Conservation (phyloP, 2,797 vertebrate species). For the Aldrovandia affinis region DNA sequence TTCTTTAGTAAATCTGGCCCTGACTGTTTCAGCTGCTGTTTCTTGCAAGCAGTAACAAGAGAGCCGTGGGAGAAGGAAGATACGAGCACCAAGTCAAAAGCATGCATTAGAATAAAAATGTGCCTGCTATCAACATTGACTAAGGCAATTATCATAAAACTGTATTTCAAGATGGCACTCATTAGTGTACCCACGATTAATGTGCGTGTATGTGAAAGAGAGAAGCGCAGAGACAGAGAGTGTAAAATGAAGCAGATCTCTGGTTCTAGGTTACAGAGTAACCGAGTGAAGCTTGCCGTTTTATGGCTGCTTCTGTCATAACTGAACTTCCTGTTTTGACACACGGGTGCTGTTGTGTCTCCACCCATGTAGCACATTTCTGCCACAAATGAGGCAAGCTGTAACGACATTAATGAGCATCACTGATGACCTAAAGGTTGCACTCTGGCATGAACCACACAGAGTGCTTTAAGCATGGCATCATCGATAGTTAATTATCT, state of each 20-base stretch:
- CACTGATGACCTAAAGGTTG: conserved; percentile 5
- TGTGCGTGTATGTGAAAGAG: not conserved
- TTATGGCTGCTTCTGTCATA: not conserved
- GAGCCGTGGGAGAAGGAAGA: too few relatives aligned
- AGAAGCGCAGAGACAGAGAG: not conserved
- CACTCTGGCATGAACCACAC: conserved; percentile 1
- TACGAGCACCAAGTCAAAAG: too few relatives aligned
- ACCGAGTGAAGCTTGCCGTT: not conserved
- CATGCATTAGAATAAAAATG: too few relatives aligned
- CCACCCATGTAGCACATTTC: not conserved
- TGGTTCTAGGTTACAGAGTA: not conserved
- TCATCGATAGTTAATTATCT: conserved; percentile 21
- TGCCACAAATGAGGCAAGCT: not conserved
- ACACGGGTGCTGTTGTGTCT: not conserved
- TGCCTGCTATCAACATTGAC: too few relatives aligned
- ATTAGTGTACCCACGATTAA: too few relatives aligned
- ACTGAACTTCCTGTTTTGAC: not conserved
- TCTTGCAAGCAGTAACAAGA: too few relatives aligned
- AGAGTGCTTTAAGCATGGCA: not conserved
- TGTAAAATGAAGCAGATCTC: not conserved
- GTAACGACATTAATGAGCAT: conserved; percentile 9
- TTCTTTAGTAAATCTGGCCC: too few relatives aligned
- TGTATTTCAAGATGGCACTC: too few relatives aligned
- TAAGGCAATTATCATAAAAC: too few relatives aligned
- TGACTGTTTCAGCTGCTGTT: too few relatives aligned